These are phyloP conservation scores for Lordiphosa collinella DNA, from an alignment of 1,140 invertebrate genomes.

Conservation along the genomic window DNA sequence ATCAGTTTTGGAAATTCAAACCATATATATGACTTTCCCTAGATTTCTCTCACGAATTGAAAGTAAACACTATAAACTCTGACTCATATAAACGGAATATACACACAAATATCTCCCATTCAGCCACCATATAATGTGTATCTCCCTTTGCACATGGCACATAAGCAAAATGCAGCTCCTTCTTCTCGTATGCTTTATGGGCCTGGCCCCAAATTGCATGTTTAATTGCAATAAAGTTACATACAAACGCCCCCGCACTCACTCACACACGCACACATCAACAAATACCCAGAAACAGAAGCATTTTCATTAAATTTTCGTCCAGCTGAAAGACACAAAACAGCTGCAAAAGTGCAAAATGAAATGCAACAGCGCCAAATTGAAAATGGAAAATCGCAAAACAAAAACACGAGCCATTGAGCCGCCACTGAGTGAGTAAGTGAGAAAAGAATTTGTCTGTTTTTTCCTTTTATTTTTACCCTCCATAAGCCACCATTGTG, in stretches of 20 bases:
- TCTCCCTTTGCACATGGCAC: conserved; percentile 6
- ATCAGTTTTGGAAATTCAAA: too few species aligned
- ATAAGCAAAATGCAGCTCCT: conserved; percentile 6
- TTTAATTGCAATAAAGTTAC: conserved; percentile 69
- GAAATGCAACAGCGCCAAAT: conserved; percentile 28
- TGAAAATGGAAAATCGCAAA: conserved; percentile 31
- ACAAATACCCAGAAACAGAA: conserved; percentile 35
- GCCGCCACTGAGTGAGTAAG: not conserved
- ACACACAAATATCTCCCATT: conserved; percentile 10
- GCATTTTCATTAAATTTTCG: conserved; percentile 64
- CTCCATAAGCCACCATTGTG: conserved; percentile 16
- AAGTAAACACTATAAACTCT: conserved; percentile 2
- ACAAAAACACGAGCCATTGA: conserved; percentile 7
- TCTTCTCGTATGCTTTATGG: conserved; percentile 47
- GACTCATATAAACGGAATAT: conserved; percentile 3
- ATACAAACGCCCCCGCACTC: conserved; percentile 12
- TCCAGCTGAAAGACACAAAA: conserved; percentile 66
- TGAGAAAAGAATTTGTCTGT: not conserved
- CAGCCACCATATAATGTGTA: not conserved
- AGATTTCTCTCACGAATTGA: not conserved
- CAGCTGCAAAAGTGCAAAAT: conserved; percentile 59
- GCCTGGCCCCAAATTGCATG: conserved; percentile 69
- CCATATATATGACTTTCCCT: too few species aligned
- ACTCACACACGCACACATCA: conserved; percentile 21
- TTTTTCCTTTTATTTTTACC: not conserved